Base-by-base conservation (phyloP, 37 sponge, comb jelly and placozoan genomes). In the Agelas oroides region DNA sequence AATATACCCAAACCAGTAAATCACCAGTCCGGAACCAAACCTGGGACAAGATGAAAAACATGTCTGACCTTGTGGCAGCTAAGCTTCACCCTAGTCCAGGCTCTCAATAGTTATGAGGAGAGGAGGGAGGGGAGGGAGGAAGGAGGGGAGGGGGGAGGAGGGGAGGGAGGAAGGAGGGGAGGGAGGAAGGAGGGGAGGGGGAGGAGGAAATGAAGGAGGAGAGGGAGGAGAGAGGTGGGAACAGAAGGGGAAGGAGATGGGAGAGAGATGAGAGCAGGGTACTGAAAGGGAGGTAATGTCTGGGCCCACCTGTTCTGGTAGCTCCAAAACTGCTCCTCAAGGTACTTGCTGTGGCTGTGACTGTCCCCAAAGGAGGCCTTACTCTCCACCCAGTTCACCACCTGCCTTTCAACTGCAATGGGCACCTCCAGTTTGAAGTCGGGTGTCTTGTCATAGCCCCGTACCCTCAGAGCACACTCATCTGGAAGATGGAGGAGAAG, bases 1-100 rank as follows among this genome's bases (percentile, higher is more conserved):
- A 18, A 91, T 64, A 69, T 75, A 94, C 1, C 97, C 97, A 89
- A 92, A 92, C 97, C 97, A 97, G 83, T 97, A 97, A 62, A 97
- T 89, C 35, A 97, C 97, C 75, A 94, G 30, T 17, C 97, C 97
- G 21, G 93, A 41, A 25, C 97, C 97, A 92, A 92, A 97, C 58
- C 95, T 95, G 70, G 27, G 33, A 13, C 18, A 25, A 59, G 21
- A 58, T 36, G 40, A 8, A 80, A 53, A 64, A 59, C 41, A 71
- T 71, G 16, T 37, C 37, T 28, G 18, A 13, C 16, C 13, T 75
- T 54, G 75, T 65, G 13, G 65, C 25, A 38, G n/a, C n/a, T n/a
- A n/a, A n/a, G n/a, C n/a, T n/a, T n/a, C n/a, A n/a, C n/a, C n/a
- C 24, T 60, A 59, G 77, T 76, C 17, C 15, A 17, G 8, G 37